A percentile compares a stretch with the other conserved stretches of the same genome.
Evolutionary conservation across 2,113 vertebrate species (phyloP).

Genomic region (Brachyistius frenatus): DNA sequence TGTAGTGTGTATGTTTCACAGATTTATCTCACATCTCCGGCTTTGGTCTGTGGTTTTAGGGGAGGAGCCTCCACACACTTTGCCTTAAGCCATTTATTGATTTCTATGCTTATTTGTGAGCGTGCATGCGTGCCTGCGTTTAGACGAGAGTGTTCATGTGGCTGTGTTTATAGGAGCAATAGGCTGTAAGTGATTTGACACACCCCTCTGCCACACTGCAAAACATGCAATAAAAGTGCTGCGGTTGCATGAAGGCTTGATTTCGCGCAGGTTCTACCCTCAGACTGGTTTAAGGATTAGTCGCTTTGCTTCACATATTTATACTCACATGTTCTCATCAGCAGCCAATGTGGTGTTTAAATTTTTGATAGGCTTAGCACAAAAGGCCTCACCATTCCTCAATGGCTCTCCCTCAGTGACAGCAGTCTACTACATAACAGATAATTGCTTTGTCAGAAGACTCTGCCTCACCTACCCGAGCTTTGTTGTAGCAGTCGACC

Average conservation of each 20-base stretch:
- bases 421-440: neutral
- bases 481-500: neutral
- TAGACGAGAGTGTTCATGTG: slow-evolving; percentile 32
- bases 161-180: slow-evolving; percentile 48
- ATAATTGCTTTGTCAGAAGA: neutral
- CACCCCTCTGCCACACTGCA: slow-evolving; percentile 37
- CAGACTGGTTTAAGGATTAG: slow-evolving; percentile 4
- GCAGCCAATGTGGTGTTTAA: neutral
- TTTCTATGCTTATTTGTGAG: slow-evolving; percentile 19
- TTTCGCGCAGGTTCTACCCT: slow-evolving; percentile 4
- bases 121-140: slow-evolving; percentile 38
- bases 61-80: slow-evolving; percentile 25
- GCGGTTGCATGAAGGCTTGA: slow-evolving; percentile 16
- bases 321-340: neutral
- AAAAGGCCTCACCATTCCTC: neutral
- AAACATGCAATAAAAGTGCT: slow-evolving; percentile 42
- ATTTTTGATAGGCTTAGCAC: neutral
- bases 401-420: neutral
- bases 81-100: slow-evolving; percentile 56
- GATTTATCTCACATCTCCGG: slow-evolving; percentile 3
- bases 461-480: neutral
- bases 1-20: slow-evolving; percentile 15
- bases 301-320: neutral
- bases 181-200: slow-evolving; percentile 39
- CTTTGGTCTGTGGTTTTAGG: slow-evolving; percentile 18